Conservation (phyloP, 2,888 invertebrate genomes). For the Acrobasis suavella region DNA sequence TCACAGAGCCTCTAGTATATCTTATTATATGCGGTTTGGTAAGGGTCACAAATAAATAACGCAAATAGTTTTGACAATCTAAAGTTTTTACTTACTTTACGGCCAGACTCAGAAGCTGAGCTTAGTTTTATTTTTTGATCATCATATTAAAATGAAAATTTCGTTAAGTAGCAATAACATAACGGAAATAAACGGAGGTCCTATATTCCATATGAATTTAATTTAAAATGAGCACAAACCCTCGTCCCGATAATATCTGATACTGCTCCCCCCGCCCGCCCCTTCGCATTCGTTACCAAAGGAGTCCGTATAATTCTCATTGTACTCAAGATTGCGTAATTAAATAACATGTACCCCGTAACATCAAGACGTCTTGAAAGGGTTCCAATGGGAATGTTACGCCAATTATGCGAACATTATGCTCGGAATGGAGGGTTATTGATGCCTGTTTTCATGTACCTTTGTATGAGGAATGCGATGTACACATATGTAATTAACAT, state of each 20-base stretch:
- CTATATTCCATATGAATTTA: slow-evolving; percentile 21
- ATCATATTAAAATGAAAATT: no score
- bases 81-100: no score
- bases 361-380: slow-evolving; percentile 79
- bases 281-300: slow-evolving; percentile 51
- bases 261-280: slow-evolving; percentile 34
- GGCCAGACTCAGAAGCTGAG: no score
- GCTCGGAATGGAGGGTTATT: slow-evolving; percentile 77
- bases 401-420: slow-evolving; percentile 82
- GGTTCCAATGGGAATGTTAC: slow-evolving; percentile 80
- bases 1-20: no score
- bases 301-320: slow-evolving; percentile 74
- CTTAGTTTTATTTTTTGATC: no score
- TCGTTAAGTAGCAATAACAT: no score
- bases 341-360: slow-evolving; percentile 81
- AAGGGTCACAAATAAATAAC: no score
- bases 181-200: no score
- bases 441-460: slow-evolving; percentile 51
- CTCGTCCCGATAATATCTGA: slow-evolving; percentile 33
- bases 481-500: slow-evolving; percentile 29
- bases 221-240: slow-evolving; percentile 38
- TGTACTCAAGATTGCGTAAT: slow-evolving; percentile 80
- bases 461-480: slow-evolving; percentile 30
- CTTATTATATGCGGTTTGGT: no score
- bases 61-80: no score